Evolutionary conservation across 2,113 vertebrate species (phyloP).

Genomic region (Cephalopterus ornatus): DNA sequence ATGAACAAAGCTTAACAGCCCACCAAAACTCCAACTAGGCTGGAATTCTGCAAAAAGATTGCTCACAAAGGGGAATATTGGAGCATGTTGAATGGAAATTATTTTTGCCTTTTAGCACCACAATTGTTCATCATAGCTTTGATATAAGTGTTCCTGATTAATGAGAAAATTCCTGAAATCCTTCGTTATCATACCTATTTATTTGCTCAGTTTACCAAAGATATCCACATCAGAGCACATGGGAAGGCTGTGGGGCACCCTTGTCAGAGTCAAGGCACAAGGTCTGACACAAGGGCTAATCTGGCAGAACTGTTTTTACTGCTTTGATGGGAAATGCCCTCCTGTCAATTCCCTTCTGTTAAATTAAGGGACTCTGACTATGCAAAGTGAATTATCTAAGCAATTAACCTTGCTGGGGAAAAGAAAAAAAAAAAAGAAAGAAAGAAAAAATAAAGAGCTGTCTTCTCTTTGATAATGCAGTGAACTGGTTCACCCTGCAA

Average conservation of each 20-base stretch:
- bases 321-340: not conserved
- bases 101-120: not conserved
- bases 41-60: not conserved
- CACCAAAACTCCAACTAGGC: not conserved
- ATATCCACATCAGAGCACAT: not conserved
- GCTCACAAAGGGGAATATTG: not conserved
- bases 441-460: accelerated
- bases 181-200: not conserved
- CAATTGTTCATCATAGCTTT: not conserved
- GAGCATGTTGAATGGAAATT: accelerated
- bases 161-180: not conserved
- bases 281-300: not conserved
- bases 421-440: too few relatives aligned
- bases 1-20: not conserved
- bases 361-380: not conserved
- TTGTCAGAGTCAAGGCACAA: not conserved
- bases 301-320: not conserved
- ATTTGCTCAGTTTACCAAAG: not conserved
- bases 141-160: not conserved
- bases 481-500: not conserved
- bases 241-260: not conserved
- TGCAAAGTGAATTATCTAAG: not conserved
- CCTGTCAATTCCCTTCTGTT: not conserved
- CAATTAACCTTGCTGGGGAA: not conserved
- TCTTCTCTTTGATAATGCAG: not conserved